These are phyloP conservation scores for Corvus hawaiiensis DNA, from an alignment of 2,113 vertebrate genomes.

Conservation along the genomic window DNA sequence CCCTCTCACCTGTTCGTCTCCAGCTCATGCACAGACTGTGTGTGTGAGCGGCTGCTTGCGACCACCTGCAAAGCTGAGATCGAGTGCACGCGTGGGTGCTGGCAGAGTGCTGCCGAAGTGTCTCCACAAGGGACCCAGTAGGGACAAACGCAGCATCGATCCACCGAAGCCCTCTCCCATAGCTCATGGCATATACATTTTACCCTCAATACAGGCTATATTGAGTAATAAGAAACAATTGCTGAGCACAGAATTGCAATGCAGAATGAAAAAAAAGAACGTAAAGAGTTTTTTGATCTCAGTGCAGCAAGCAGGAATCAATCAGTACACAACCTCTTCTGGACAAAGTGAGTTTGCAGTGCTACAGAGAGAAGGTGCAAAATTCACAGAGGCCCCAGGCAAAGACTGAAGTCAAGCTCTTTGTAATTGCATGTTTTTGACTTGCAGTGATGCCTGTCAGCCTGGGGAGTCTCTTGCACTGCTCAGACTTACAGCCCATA, in stretches of 20 bases:
- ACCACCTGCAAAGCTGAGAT: no score
- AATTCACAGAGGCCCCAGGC: neutral
- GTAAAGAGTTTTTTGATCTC: neutral
- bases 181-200: neutral
- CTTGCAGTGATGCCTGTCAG: neutral
- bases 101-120: no score
- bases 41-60: no score
- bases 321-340: neutral
- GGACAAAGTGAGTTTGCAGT: neutral
- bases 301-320: neutral
- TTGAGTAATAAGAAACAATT: neutral
- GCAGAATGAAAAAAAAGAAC: neutral
- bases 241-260: neutral
- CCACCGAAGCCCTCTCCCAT: no score
- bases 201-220: neutral
- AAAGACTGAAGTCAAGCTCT: neutral
- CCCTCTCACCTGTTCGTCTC: no score
- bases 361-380: neutral
- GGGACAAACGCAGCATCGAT: no score
- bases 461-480: neutral
- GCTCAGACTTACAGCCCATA: neutral
- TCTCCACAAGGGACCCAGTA: no score
- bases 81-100: no score
- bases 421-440: rapidly evolving
- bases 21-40: no score